Conservation (phyloP, 2,888 invertebrate species). For the Leptinotarsa peninsularis region DNA sequence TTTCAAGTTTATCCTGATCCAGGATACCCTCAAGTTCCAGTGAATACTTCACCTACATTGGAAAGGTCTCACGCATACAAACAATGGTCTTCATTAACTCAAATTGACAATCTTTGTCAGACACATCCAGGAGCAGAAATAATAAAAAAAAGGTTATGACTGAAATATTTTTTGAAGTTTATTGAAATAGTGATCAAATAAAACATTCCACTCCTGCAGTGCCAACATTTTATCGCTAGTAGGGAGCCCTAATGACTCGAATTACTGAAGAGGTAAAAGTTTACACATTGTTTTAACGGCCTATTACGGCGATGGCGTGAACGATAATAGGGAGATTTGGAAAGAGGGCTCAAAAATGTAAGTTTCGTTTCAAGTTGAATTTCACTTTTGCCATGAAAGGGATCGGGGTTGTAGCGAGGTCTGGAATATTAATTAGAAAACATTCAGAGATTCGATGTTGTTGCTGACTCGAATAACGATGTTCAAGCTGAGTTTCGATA, state of each 20-base stretch:
- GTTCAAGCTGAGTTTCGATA: too few relatives aligned
- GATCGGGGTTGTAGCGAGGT: background rate
- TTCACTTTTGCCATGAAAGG: background rate
- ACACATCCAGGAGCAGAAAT: too few relatives aligned
- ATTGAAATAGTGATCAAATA: too few relatives aligned
- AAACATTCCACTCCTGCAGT: too few relatives aligned
- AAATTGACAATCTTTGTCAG: too few relatives aligned
- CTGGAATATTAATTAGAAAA: background rate
- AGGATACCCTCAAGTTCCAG: too few relatives aligned
- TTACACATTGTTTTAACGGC: constrained; percentile 11
- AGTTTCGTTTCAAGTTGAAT: constrained; percentile 2
- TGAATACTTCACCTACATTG: too few relatives aligned
- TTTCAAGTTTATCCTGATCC: too few relatives aligned
- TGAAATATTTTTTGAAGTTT: too few relatives aligned
- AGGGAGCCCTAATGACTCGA: background rate
- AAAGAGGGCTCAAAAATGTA: background rate
- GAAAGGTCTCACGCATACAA: too few relatives aligned
- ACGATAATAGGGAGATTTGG: constrained; percentile 3
- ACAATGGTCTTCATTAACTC: too few relatives aligned
- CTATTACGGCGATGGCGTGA: background rate
- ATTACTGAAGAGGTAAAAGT: constrained; percentile 9
- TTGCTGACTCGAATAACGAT: background rate
- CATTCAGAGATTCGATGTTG: background rate
- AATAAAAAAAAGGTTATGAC: too few relatives aligned
- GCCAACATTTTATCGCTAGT: background rate